Conservation (phyloP, 2,113 vertebrate genomes). For the Grallaria varia region DNA sequence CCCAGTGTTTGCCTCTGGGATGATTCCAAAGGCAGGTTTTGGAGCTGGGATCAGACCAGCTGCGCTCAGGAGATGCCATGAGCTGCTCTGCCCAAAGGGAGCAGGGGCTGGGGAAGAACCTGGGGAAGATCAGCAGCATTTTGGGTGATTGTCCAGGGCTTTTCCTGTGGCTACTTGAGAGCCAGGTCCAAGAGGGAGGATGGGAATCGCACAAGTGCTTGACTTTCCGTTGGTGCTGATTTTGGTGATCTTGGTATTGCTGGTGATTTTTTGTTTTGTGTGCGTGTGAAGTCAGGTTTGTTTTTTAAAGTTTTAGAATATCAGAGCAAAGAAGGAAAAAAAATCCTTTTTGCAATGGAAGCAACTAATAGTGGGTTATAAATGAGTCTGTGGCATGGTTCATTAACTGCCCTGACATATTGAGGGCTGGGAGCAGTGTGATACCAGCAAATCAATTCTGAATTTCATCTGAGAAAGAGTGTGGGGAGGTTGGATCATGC, state of each 20-base stretch:
- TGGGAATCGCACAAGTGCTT: background rate
- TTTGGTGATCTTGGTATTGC: background rate
- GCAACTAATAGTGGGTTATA: background rate
- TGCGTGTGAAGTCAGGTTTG: background rate
- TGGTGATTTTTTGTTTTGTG: background rate
- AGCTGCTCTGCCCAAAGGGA: background rate
- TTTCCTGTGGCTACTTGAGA: background rate
- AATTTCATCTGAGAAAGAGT: background rate
- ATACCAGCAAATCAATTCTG: slow-evolving; percentile 17
- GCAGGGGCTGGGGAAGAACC: background rate
- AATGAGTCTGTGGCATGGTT: background rate
- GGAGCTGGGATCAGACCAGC: fast-evolving
- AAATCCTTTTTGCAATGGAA: background rate
- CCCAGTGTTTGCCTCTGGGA: background rate
- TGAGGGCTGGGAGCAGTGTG: background rate
- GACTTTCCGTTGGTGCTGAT: background rate
- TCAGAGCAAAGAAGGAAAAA: background rate
- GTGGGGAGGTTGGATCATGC: background rate
- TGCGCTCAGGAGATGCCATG: background rate
- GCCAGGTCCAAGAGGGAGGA: no score
- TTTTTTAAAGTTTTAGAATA: slow-evolving; percentile 19
- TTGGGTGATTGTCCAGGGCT: background rate
- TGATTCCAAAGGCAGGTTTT: background rate
- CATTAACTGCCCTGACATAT: background rate
- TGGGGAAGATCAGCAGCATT: background rate